A percentile compares a stretch with the other conserved stretches of the same genome.
Conservation (phyloP, 2,888 invertebrate genomes). For the Hipparchia semele region DNA sequence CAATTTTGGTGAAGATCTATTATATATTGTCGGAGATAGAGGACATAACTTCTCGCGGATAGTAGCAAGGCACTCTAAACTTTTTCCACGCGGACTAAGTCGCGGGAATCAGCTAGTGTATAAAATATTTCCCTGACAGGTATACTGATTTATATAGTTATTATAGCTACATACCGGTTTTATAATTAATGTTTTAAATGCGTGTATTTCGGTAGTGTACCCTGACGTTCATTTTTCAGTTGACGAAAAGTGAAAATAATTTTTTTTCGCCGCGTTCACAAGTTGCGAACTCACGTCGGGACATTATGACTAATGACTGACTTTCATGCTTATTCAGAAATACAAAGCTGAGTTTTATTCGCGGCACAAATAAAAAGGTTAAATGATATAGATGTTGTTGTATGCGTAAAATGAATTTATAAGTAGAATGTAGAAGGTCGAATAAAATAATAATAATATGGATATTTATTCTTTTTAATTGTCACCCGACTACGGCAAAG, state of each 20-base stretch:
- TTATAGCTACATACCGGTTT: background rate
- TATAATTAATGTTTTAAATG: background rate
- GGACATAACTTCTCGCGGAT: too few relatives aligned
- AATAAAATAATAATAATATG: too few relatives aligned
- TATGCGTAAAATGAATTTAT: slow-evolving; percentile 1
- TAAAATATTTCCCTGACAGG: too few relatives aligned
- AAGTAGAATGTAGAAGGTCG: background rate
- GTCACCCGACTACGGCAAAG: too few relatives aligned
- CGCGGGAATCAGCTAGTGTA: too few relatives aligned
- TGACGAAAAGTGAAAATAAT: slow-evolving; percentile 35
- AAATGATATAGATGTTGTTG: background rate
- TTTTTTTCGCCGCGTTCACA: slow-evolving; percentile 34
- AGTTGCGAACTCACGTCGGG: slow-evolving; percentile 35
- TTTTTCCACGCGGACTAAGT: too few relatives aligned
- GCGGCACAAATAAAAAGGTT: background rate
- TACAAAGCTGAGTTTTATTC: slow-evolving; percentile 27
- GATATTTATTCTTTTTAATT: too few relatives aligned
- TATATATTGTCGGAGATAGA: too few relatives aligned
- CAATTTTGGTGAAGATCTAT: too few relatives aligned
- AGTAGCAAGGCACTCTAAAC: too few relatives aligned
- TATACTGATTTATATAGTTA: too few relatives aligned
- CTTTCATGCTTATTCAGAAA: slow-evolving; percentile 34
- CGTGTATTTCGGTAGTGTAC: slow-evolving; percentile 5
- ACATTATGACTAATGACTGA: slow-evolving; percentile 38
- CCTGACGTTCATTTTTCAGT: slow-evolving; percentile 25